A percentile compares a stretch with the other conserved stretches of the same genome.
These are phyloP conservation scores for Hydractinia echinata DNA, from an alignment of 30 jellyfish, hydroid and myxozoan genomes.

Conservation along the genomic window DNA sequence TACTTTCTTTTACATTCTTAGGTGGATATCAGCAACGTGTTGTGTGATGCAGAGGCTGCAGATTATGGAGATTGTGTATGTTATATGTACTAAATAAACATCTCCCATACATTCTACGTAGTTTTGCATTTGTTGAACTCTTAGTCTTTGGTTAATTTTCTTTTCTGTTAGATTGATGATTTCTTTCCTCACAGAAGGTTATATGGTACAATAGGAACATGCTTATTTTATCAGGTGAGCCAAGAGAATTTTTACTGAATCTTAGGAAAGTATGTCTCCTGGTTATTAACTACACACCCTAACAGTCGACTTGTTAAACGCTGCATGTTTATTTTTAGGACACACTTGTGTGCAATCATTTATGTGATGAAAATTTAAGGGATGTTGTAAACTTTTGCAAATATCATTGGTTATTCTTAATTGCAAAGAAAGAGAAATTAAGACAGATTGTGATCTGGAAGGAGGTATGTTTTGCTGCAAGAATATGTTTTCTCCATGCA, in stretches of 20 bases:
- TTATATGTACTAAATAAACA: background rate
- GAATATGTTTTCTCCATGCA: too few relatives aligned
- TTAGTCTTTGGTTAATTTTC: conserved; percentile 2
- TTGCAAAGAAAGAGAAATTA: conserved; percentile 76
- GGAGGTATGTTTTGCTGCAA: conserved; percentile 47
- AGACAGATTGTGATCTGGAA: conserved; percentile 81
- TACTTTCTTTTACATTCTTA: background rate
- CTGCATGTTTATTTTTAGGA: conserved; percentile 52
- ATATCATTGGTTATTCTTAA: conserved; percentile 66
- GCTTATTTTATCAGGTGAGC: conserved; percentile 81
- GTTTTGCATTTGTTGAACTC: background rate
- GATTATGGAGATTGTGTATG: conserved; percentile 97
- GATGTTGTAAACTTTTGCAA: conserved; percentile 69
- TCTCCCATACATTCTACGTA: background rate
- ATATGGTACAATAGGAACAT: conserved; percentile 78
- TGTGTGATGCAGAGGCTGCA: conserved; percentile 95
- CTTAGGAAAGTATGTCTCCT: background rate
- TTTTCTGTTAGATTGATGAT: conserved; percentile 62
- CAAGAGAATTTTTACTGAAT: too few relatives aligned
- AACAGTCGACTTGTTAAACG: background rate
- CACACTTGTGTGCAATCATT: conserved; percentile 83
- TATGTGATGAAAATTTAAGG: conserved; percentile 58
- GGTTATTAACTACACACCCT: background rate
- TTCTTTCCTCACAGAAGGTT: conserved; percentile 94
- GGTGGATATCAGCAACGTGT: conserved; percentile 70